phyloP scores from a whole-genome alignment of 1,140 invertebrate species.

The Orchestia grillus region DNA sequence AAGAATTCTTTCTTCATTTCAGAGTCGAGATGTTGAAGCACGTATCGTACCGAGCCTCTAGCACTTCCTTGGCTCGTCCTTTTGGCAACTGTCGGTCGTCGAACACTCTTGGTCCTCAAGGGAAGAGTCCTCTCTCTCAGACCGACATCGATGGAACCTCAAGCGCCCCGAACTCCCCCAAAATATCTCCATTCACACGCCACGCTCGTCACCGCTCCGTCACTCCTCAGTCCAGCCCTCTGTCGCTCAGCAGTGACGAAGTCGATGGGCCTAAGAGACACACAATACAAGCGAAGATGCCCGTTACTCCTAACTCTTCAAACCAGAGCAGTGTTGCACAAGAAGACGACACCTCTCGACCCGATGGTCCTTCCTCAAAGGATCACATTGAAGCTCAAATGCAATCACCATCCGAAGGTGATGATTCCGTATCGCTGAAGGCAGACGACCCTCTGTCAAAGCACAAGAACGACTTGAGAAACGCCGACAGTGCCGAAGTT shows the following conservation, averaged over 20 bases:
- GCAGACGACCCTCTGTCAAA: constrained; percentile 6
- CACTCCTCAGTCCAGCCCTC: constrained; percentile 7
- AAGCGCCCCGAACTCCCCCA: constrained; percentile 11
- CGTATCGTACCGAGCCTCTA: constrained; percentile 56
- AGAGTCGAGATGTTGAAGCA: constrained; percentile 56
- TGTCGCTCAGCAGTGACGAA: not conserved
- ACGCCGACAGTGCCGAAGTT: not conserved
- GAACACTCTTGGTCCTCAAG: constrained; percentile 46
- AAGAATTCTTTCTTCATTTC: not conserved
- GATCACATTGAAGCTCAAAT: not conserved
- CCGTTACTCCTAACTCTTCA: not conserved
- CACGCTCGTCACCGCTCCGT: constrained; percentile 15
- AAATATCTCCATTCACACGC: not conserved
- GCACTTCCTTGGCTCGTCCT: constrained; percentile 46
- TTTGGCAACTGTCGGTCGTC: constrained; percentile 21
- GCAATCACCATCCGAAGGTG: not conserved
- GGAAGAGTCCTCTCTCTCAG: not conserved
- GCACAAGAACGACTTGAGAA: constrained; percentile 12
- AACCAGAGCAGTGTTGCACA: not conserved
- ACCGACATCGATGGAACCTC: not conserved
- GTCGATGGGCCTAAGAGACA: constrained; percentile 11
- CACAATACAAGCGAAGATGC: constrained; percentile 26
- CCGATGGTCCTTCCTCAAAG: not conserved
- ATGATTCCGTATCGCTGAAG: not conserved
- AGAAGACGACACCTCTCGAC: not conserved